Conservation (phyloP, 2,113 vertebrate genomes). For the Geothlypis trichas region DNA sequence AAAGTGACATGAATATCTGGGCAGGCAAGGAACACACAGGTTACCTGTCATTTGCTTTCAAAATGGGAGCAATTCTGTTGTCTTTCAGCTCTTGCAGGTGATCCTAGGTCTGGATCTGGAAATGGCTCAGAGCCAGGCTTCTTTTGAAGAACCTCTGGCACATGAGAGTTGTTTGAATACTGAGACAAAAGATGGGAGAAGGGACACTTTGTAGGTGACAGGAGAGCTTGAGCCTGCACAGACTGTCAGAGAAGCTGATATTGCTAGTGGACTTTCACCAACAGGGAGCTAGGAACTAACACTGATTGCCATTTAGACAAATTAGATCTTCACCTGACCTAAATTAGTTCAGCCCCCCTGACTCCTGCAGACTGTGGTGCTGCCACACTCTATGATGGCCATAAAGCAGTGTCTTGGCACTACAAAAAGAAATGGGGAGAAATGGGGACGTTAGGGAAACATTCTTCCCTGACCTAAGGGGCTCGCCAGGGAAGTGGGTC, state of each 20-base stretch:
- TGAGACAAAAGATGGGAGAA: not conserved
- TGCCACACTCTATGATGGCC: not conserved
- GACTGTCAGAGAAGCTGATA: not conserved
- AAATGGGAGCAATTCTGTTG: not conserved
- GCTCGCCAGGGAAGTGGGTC: not conserved
- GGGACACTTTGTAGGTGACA: not conserved
- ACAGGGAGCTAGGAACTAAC: not conserved
- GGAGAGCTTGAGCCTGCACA: not conserved
- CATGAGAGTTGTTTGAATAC: not conserved
- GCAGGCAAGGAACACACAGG: not conserved
- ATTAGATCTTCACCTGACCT: not conserved
- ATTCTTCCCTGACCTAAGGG: not conserved
- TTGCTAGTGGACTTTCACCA: not conserved
- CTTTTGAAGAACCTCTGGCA: not conserved
- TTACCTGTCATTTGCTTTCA: not conserved
- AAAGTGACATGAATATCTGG: not conserved
- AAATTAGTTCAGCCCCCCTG: not conserved
- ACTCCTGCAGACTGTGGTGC: not conserved
- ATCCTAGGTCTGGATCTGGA: not conserved
- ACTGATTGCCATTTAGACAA: not conserved
- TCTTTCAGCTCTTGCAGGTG: not conserved
- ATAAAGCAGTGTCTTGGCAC: not conserved
- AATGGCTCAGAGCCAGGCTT: not conserved
- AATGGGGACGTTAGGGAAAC: not conserved
- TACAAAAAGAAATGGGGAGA: not conserved